Percentiles rank a stretch among this genome's conserved stretches.
Evolutionary conservation across 2,888 invertebrate genomes (phyloP).

Genomic region (Timema podura): DNA sequence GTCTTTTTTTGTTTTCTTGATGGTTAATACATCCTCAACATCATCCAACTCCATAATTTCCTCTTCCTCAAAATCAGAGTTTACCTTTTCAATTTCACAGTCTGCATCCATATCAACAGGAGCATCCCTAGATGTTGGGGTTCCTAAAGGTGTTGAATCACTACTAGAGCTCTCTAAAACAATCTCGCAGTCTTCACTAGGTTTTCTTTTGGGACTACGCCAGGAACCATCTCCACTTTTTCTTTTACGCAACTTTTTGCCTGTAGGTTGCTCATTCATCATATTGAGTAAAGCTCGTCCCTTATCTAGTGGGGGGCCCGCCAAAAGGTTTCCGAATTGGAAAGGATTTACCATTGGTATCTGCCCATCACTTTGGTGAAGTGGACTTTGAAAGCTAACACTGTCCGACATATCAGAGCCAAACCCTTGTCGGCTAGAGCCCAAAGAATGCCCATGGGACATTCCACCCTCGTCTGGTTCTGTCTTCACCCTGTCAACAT

Average conservation of each 20-base stretch:
- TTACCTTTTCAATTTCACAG: conserved; percentile 29
- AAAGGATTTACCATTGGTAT: conserved; percentile 43
- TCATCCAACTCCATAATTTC: conserved; percentile 47
- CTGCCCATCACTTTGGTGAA: conserved; percentile 46
- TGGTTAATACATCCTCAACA: conserved; percentile 58
- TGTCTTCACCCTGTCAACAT: conserved; percentile 25
- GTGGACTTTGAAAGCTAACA: conserved; percentile 44
- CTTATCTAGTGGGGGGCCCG: conserved; percentile 43
- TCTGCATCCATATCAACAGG: conserved; percentile 21
- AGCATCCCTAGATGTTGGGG: conserved; percentile 26
- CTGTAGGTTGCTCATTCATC: conserved; percentile 17
- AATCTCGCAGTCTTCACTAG: conserved; percentile 54
- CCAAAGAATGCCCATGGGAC: conserved; percentile 21
- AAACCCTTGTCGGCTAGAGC: conserved; percentile 25
- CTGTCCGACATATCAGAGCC: conserved; percentile 21
- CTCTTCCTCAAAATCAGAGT: conserved; percentile 31
- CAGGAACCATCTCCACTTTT: conserved; percentile 60
- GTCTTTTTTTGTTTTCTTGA: conserved; percentile 46
- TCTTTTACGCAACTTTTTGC: conserved; percentile 50
- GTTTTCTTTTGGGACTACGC: conserved; percentile 59
- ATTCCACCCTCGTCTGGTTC: conserved; percentile 26
- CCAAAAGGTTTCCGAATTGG: conserved; percentile 42
- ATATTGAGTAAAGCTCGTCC: conserved; percentile 20
- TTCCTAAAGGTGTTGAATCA: conserved; percentile 46
- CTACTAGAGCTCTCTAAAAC: conserved; percentile 58